These are phyloP conservation scores for Drosophila falleni DNA, from an alignment of 2,888 invertebrate species.

Conservation along the genomic window DNA sequence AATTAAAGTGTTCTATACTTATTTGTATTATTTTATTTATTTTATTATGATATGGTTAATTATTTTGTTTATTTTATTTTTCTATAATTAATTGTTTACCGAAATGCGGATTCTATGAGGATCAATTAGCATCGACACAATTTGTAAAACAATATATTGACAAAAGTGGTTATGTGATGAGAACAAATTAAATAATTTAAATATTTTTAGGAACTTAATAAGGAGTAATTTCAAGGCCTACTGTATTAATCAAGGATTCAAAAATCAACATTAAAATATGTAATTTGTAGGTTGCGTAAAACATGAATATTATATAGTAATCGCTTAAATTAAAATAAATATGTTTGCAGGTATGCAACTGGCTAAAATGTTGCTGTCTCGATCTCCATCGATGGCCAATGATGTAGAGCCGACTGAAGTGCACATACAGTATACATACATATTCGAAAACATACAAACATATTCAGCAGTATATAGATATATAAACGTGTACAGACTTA, in stretches of 20 bases:
- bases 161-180: too few species aligned
- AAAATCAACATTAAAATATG: neutral
- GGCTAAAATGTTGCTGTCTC: slow-evolving; percentile 1
- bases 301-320: neutral
- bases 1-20: too few species aligned
- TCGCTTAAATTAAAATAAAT: neutral
- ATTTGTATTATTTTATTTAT: too few species aligned
- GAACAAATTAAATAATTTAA: too few species aligned
- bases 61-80: too few species aligned
- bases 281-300: neutral
- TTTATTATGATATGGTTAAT: too few species aligned
- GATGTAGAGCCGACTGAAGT: slow-evolving; percentile 20
- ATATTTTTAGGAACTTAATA: too few species aligned
- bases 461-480: slow-evolving; percentile 4
- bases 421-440: neutral
- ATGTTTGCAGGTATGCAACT: neutral
- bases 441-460: neutral
- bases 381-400: slow-evolving; percentile 21
- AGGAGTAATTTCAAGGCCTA: too few species aligned
- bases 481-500: slow-evolving; percentile 20
- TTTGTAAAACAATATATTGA: too few species aligned
- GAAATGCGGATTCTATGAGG: too few species aligned
- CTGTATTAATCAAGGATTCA: neutral
- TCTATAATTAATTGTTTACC: too few species aligned
- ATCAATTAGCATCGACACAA: too few species aligned